phyloP scores from a whole-genome alignment of 2,113 vertebrate species.

The Phrynosoma platyrhinos region DNA sequence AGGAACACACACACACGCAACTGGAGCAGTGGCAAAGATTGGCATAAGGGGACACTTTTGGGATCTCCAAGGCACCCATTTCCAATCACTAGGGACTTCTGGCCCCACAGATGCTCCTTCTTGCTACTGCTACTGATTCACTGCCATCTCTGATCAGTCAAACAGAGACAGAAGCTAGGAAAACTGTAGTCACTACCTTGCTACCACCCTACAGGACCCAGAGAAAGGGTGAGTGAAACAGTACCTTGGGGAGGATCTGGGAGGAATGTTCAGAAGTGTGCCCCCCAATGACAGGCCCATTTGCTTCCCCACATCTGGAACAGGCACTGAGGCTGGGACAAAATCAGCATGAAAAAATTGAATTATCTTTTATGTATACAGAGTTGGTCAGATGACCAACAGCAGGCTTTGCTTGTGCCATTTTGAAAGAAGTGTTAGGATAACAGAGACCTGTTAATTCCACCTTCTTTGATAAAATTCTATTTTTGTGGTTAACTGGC shows the following conservation, averaged over 20 bases:
- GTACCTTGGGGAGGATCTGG: too few species aligned
- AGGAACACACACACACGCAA: background rate
- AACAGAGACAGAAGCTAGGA: background rate
- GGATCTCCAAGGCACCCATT: background rate
- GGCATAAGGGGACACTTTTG: background rate
- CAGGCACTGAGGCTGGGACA: too few species aligned
- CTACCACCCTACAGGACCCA: too few species aligned
- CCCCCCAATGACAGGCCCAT: too few species aligned
- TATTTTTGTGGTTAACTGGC: background rate
- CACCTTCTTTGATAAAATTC: background rate
- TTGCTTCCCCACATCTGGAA: too few species aligned
- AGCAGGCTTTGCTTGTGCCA: too few species aligned
- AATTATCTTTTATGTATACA: too few species aligned
- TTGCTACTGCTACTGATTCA: too few species aligned
- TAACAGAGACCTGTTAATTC: background rate
- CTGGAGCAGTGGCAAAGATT: background rate
- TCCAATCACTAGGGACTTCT: background rate
- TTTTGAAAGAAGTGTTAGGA: background rate
- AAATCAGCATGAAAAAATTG: too few species aligned
- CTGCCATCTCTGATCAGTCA: background rate
- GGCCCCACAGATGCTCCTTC: background rate
- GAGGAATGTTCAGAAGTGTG: too few species aligned
- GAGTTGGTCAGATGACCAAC: too few species aligned
- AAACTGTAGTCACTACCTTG: background rate
- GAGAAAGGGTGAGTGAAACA: too few species aligned